A percentile compares a stretch with the other conserved stretches of the same genome.
Evolutionary conservation across 2,113 vertebrate genomes (phyloP).

Genomic region (Eclectus roratus): DNA sequence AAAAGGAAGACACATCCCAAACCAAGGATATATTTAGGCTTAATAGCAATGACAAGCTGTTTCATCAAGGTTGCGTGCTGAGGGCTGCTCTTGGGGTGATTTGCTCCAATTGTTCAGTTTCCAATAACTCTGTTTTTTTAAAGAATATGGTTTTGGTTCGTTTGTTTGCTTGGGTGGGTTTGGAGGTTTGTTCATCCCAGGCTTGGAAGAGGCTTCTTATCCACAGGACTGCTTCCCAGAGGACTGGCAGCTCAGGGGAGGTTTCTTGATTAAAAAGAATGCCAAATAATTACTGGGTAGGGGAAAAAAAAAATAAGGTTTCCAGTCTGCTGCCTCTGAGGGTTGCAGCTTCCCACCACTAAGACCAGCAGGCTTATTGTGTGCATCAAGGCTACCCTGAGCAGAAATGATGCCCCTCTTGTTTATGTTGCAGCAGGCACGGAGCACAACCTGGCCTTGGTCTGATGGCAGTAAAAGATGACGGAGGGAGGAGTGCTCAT

Average conservation of each 20-base stretch:
- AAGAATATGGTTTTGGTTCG: neutral
- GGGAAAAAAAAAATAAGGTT: neutral
- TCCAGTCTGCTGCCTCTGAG: neutral
- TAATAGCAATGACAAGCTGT: neutral
- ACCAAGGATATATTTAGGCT: neutral
- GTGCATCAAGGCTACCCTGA: neutral
- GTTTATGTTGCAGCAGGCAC: constrained; percentile 45
- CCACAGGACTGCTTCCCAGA: neutral
- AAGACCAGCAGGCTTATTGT: neutral
- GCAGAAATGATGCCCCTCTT: neutral
- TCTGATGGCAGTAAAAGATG: constrained; percentile 73
- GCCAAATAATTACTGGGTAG: neutral
- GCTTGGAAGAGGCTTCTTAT: neutral
- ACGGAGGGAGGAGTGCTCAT: constrained; percentile 27
- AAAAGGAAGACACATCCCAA: neutral
- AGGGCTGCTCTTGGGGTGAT: neutral
- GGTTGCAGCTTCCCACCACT: neutral
- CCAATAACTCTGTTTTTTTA: neutral
- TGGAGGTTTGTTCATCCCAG: neutral
- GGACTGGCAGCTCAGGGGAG: neutral
- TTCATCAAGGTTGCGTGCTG: neutral
- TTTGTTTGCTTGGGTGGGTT: neutral
- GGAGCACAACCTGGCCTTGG: constrained; percentile 64
- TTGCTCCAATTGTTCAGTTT: neutral
- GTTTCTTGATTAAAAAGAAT: neutral